Percentiles rank a stretch among this genome's conserved stretches.
These are phyloP conservation scores for Drosophila lacertosa DNA, from an alignment of 1,140 invertebrate genomes.

Conservation along the genomic window DNA sequence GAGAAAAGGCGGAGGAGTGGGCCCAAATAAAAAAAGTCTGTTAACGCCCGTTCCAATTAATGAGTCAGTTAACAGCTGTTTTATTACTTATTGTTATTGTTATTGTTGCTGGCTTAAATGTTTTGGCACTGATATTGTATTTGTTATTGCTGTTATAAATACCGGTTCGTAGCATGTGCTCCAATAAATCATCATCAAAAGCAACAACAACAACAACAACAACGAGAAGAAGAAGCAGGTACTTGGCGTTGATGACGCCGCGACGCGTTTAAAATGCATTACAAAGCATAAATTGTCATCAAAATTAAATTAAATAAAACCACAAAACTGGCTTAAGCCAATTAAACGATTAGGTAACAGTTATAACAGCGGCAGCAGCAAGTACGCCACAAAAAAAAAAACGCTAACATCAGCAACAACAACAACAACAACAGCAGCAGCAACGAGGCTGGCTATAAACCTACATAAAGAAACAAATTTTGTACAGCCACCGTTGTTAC, in stretches of 20 bases:
- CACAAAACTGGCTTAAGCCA: conserved; percentile 72
- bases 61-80: conserved; percentile 65
- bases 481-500: conserved; percentile 46
- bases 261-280: conserved; percentile 73
- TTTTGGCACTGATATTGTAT: conserved; percentile 77
- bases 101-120: conserved; percentile 41
- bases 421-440: conserved; percentile 46
- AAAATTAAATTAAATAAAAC: conserved; percentile 75
- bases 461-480: conserved; percentile 71
- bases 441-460: conserved; percentile 66
- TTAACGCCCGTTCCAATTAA: conserved; percentile 41
- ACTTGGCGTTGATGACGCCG: conserved; percentile 57
- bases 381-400: conserved; percentile 47
- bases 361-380: conserved; percentile 61
- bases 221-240: conserved; percentile 27
- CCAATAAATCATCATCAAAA: conserved; percentile 55
- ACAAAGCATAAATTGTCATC: conserved; percentile 76
- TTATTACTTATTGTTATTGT: conserved; percentile 32
- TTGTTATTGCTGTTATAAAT: conserved; percentile 71
- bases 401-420: conserved; percentile 44
- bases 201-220: not conserved
- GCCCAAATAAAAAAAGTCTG: not conserved
- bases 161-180: conserved; percentile 67
- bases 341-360: conserved; percentile 83
- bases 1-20: not conserved